These are phyloP conservation scores for Oxycera nigricornis DNA, from an alignment of 2,888 invertebrate genomes.

Conservation along the genomic window DNA sequence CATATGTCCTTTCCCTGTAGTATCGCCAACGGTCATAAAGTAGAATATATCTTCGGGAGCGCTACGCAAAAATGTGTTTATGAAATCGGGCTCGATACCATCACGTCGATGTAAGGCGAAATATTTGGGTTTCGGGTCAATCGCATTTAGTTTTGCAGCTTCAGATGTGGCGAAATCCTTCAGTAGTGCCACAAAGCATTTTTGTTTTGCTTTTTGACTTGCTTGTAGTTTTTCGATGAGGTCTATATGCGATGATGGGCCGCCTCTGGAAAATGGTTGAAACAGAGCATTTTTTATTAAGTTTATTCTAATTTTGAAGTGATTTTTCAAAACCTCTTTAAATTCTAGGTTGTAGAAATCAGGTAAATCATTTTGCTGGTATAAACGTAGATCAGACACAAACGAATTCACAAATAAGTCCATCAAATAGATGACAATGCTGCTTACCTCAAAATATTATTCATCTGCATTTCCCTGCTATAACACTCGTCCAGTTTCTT, in stretches of 20 bases:
- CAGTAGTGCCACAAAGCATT: constrained; percentile 70
- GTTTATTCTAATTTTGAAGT: no score
- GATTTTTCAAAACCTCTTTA: no score
- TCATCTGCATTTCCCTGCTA: constrained; percentile 73
- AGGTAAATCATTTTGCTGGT: no score
- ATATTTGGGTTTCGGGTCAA: constrained; percentile 65
- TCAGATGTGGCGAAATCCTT: constrained; percentile 76
- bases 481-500: constrained; percentile 69
- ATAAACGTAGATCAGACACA: no score
- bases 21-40: constrained; percentile 76
- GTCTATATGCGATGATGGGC: constrained; percentile 73
- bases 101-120: constrained; percentile 72
- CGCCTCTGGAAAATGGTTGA: constrained; percentile 70
- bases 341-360: no score
- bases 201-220: constrained; percentile 69
- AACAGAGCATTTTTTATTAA: no score
- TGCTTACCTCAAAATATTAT: constrained; percentile 72
- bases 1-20: constrained; percentile 66
- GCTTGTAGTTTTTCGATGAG: constrained; percentile 78
- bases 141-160: constrained; percentile 67
- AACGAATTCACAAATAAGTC: no score
- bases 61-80: constrained; percentile 72
- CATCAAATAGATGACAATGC: not conserved
- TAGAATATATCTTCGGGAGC: constrained; percentile 67
- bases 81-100: constrained; percentile 77